Evolutionary conservation across 2,888 invertebrate genomes (phyloP).

Genomic region (Limnephilus auricula): DNA sequence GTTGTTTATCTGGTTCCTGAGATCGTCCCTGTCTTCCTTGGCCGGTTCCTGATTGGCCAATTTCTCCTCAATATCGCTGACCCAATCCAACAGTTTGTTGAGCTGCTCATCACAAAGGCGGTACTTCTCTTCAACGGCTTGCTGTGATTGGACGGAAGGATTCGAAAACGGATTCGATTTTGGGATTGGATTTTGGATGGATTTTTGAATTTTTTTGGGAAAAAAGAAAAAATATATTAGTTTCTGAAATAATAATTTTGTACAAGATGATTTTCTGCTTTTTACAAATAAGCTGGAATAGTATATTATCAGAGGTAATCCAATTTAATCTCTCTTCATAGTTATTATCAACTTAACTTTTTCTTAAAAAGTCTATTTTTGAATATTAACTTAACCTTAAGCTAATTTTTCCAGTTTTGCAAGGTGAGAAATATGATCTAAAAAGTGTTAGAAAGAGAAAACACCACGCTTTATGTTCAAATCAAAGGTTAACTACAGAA

Average conservation of each 20-base stretch:
- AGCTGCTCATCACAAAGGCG: constrained; percentile 92
- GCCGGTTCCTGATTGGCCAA: constrained; percentile 91
- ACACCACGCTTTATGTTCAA: too few species aligned
- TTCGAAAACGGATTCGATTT: constrained; percentile 69
- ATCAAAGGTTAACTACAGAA: too few species aligned
- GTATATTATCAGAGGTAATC: background rate
- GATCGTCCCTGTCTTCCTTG: constrained; percentile 90
- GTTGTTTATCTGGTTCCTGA: constrained; percentile 92
- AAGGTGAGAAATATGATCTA: too few species aligned
- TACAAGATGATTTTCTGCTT: background rate
- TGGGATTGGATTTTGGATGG: constrained; percentile 68
- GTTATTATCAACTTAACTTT: too few species aligned
- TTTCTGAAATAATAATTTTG: background rate
- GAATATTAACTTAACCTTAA: too few species aligned
- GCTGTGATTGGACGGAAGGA: constrained; percentile 79
- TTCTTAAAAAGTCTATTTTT: too few species aligned
- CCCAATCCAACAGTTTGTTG: constrained; percentile 91
- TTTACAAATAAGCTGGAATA: background rate
- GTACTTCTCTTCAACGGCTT: constrained; percentile 97
- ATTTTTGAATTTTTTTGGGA: constrained; percentile 6
- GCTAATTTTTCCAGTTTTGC: too few species aligned
- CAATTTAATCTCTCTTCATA: background rate
- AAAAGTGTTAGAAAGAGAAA: too few species aligned
- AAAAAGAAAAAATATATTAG: constrained; percentile 52
- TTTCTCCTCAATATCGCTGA: constrained; percentile 89